Evolutionary conservation across 2,888 invertebrate genomes (phyloP), one percentile per base, ranked within the genome.

Genomic region (Opisthograptis luteolata): DNA sequence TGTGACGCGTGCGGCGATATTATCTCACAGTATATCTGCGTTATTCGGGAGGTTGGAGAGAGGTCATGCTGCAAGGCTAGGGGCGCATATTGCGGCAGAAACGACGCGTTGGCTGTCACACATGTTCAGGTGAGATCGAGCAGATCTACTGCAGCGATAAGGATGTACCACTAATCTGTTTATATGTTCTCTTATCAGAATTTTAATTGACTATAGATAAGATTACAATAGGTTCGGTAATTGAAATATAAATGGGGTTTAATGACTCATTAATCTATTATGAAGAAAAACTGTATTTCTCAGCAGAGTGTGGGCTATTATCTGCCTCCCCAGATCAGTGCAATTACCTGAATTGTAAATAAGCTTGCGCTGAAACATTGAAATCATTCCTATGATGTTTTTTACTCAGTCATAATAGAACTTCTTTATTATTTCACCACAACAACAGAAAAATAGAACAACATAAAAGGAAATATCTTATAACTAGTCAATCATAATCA

Each of bases 1-100:
- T 28, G 89, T 92, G 44, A 93, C 92, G 35, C 83, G 89, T 4
- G 87, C 89, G 2, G 87, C 96, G 6, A 92, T 97, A 42, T 92
- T 97, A 13, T 95, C 97, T n/a, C 97, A 98, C 79, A 96, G 96
- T 74, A 92, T 98, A 61, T 94, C 96, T 2, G 97, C 98, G 0
- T 95, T 96, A 73, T 94, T 97, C 57, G 95, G 96, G n/a, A 94
- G 96, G 41, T 81, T 98, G 57, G 96, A 97, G 57, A 92, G 95
- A 30, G 91, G 92, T 58, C 95, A 96, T 79, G 92, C 97, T 42
- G 94, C 96, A 45, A 93, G 95, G 66, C 92, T 98, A 12, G 95
- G 96, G 28, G 94, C 94, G 27, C 94, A 96, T 67, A 93, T 98
- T 61, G 95, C 96, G 0, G 94, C 95, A 19, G 98, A 98, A 73